Evolutionary conservation across 2,113 vertebrate species (phyloP), one percentile per base, ranked within the genome.

Genomic region (Aptenodytes patagonicus): DNA sequence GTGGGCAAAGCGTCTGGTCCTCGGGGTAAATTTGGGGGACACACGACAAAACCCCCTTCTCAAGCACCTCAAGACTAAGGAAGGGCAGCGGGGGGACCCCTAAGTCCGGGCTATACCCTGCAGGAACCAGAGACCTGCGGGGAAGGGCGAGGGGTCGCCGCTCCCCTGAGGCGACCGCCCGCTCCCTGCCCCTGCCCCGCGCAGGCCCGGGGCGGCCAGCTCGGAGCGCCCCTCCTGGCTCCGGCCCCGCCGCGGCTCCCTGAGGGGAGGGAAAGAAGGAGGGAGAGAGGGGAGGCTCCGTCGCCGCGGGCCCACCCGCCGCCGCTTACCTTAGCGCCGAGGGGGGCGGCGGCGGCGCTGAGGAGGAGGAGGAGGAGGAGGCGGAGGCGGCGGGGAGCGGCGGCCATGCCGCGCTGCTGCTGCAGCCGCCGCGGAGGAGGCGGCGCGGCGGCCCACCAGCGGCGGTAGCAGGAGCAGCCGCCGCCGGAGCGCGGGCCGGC

Each of bases 241-340:
- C 52, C 34, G 22, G 34, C 57, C 38, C 66, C 58, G n/a, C 34
- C 60, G 69, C 65, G 40, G 68, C 87, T 85, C 79, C 83, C 87
- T 8, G 64, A 85, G 44, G 78, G 87, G 90, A 77, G 6, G 40
- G 38, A 40, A 12, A n/a, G 44, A 31, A 12, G 46, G 60, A 15
- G 24, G 26, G 66, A 28, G n/a, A 18, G 36, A 42, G 49, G 75
- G 44, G 44, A 83, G 55, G 78, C 66, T 69, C 66, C 31, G 58
- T 44, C 13, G 58, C 57, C 38, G 49, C 24, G 28, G n/a, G 32
- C 68, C 81, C 81, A 79, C 64, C 49, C 73, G 57, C 71, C 38
- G 64, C 61, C 91, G 85, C 93, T 97, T 98, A 98, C 97, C 97
- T 98, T 93, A 95, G 77, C 69, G 79, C 82, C 75, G 70, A 90